Conservation (phyloP, 2,113 vertebrate species). For the Ctenodactylus gundi region DNA sequence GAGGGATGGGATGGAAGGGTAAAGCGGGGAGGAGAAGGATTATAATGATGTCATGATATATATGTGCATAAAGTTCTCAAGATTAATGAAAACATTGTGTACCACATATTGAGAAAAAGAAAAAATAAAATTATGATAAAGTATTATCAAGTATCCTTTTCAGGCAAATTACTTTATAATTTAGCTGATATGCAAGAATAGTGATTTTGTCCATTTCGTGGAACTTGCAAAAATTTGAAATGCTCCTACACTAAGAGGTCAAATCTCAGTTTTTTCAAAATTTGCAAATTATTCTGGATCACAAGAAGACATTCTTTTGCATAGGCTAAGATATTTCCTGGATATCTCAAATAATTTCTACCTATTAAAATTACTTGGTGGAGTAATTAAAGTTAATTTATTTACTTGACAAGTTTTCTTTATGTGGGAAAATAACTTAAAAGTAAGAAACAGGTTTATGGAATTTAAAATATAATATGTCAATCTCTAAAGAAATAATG, state of each 20-base stretch:
- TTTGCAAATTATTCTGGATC: not conserved
- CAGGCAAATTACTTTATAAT: not conserved
- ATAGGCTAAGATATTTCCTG: too few species aligned
- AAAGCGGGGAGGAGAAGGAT: too few species aligned
- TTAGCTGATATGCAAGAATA: not conserved
- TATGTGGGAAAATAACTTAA: not conserved
- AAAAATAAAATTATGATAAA: not conserved
- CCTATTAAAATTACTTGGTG: too few species aligned
- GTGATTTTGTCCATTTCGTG: not conserved
- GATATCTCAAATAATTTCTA: too few species aligned
- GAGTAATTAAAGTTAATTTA: not conserved
- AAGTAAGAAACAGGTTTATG: not conserved
- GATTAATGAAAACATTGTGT: too few species aligned
- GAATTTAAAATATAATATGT: not conserved
- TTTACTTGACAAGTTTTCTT: not conserved
- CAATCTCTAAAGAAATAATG: conserved; percentile 6
- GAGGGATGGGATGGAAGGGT: too few species aligned
- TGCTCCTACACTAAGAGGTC: not conserved
- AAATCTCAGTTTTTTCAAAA: not conserved
- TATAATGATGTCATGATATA: too few species aligned
- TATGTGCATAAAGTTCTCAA: too few species aligned
- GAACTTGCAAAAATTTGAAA: conserved; percentile 11
- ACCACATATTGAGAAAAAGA: too few species aligned
- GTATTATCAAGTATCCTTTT: not conserved
- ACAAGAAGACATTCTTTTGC: not conserved